Conservation (phyloP, 2,888 invertebrate species). For the Eristalis pertinax region DNA sequence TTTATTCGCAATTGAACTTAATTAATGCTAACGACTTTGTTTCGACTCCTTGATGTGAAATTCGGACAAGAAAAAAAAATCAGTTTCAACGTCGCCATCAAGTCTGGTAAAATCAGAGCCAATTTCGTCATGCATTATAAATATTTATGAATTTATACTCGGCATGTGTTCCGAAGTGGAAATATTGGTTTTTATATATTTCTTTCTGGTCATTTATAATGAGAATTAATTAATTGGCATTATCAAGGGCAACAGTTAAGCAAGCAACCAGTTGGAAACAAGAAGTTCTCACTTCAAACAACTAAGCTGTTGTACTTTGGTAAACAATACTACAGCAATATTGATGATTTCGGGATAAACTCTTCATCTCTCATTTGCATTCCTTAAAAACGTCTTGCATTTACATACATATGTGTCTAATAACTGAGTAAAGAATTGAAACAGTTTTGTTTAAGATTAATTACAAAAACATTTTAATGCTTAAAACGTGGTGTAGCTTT, state of each 20-base stretch:
- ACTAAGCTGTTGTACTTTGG: neutral
- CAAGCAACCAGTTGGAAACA: neutral
- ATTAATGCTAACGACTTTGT: neutral
- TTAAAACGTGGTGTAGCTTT: neutral
- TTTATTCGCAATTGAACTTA: neutral
- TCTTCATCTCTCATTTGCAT: neutral
- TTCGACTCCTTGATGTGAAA: neutral
- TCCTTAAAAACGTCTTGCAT: neutral
- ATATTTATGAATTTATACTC: neutral
- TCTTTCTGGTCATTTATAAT: neutral
- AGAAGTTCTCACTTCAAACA: neutral
- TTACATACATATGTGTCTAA: neutral
- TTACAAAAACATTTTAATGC: neutral
- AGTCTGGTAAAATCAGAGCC: neutral
- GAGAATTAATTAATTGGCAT: slow-evolving; percentile 20
- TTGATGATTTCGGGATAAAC: neutral
- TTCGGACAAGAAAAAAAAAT: neutral
- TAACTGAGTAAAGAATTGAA: neutral
- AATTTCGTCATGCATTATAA: neutral
- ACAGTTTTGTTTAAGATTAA: neutral
- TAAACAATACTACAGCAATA: neutral
- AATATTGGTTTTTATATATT: neutral
- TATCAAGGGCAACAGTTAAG: slow-evolving; percentile 10
- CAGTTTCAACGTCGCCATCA: neutral
- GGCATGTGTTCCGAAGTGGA: neutral